A percentile compares a stretch with the other conserved stretches of the same genome.
Evolutionary conservation across 2,888 invertebrate genomes (phyloP).

Genomic region (Erebia aethiops): DNA sequence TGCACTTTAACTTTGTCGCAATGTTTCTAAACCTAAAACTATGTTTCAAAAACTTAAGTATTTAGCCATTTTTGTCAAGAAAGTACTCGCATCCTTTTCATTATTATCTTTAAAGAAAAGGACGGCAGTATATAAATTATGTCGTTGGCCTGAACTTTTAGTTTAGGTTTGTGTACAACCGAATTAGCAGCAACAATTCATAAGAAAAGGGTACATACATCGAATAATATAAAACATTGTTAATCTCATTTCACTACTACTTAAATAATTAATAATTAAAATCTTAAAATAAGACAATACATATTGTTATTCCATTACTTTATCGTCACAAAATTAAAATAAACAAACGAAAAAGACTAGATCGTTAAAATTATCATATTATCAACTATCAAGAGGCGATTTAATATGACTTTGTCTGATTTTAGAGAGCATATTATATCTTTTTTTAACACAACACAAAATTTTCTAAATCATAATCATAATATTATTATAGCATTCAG

Average conservation of each 20-base stretch:
- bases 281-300: conserved; percentile 27
- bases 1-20: no score
- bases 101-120: background rate
- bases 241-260: conserved; percentile 44
- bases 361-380: conserved; percentile 63
- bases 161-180: background rate
- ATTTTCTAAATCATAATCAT: no score
- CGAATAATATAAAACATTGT: conserved; percentile 26
- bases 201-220: conserved; percentile 5
- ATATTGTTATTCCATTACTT: background rate
- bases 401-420: background rate
- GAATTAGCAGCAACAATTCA: background rate
- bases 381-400: conserved; percentile 14
- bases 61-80: no score
- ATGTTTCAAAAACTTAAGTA: no score
- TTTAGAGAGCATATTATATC: background rate
- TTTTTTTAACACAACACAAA: no score
- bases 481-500: no score
- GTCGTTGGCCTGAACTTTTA: no score
- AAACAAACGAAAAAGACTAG: conserved; percentile 72
- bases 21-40: no score
- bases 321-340: conserved; percentile 38
- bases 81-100: no score
- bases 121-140: background rate
- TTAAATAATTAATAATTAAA: conserved; percentile 36